Base-by-base conservation (phyloP, 2,113 vertebrate species). In the Natator depressus region DNA sequence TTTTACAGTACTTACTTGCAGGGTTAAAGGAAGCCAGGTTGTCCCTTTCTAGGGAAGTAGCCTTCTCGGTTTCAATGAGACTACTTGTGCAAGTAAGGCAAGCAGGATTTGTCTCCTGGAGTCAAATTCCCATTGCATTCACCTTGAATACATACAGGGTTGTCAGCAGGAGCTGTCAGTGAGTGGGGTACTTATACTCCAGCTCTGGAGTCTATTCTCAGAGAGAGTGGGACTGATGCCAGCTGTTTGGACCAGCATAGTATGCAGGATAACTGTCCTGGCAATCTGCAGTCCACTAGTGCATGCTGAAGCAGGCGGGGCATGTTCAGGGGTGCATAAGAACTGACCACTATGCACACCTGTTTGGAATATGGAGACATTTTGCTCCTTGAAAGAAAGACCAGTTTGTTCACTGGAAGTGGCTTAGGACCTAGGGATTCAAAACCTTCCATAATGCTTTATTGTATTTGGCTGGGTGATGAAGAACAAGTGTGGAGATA, bases 11-110 rank as follows among this genome's bases (percentile, higher is more conserved):
- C 62, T 65, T 2, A 27, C 29, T 20, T 38, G 75, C 38, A 24
- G 0, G 1, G 55, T 1, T 0, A 10, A 72, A 59, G 69, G 31
- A 76, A 79, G 29, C 78, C 89, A 20, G 57, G 5, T 38, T 8
- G 10, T 22, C 42, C 35, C 16, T 17, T 0, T 10, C 24, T 24
- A 55, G 29, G 12, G 0, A 51, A 83, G 20, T 5, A 49, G 31
- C 10, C 49, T 29, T 9, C 55, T 31, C 13, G 29, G 62, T 31
- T 72, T 47, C 47, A 59, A 22, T 54, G 75, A 62, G 53, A 47
- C 27, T 72, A 50, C 53, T 38, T 1, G 2, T 9, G 25, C 47
- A 76, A 42, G 22, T 42, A 24, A 24, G 24, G 24, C 24, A 16
- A 76, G 72, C 72, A 79, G 42, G 17, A 12, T 35, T 65, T 65